Evolutionary conservation across 30 jellyfish, hydroid and myxozoan species (phyloP), one percentile per base, ranked within the genome.

Genomic region (Turritopsis dohrnii): DNA sequence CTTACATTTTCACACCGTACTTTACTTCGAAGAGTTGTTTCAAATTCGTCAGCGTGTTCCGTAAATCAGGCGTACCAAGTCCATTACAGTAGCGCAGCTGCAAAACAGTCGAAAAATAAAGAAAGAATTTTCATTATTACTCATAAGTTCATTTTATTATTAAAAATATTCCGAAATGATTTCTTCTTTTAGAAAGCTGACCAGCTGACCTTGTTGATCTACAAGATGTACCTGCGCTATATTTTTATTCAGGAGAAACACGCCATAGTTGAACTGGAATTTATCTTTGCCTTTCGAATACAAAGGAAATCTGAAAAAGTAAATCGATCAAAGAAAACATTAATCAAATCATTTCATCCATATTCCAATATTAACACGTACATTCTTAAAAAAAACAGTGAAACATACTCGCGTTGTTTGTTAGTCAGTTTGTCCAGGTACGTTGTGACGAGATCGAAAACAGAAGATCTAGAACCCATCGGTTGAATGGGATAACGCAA

Each of bases 381-480:
- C 9, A 0, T 27, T 0, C 9, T 23, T 52, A 86, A 79, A 28
- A 21, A 41, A 69, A 0, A 7, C 28, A 71, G 74, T 21, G 0
- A 13, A 17, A 0, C 99, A 41, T 89, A 94, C 99, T 94, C 99
- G 83, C 99, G 80, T 71, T 88, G 93, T 80, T 88, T 89, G 81
- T 89, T 97, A 16, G 96, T 69, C 21, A 94, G 88, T 72, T 88
- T 84, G 89, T 94, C 97, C 9, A 41, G 60, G 60, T 41, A 41
- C 13, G 60, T 41, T 20, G 95, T 94, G 76, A 94, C 95, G 74
- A 86, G 85, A 52, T 94, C 99, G 20, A 88, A 92, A 54, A 94
- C 95, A 18, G 97, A 72, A 22, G 99, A 94, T 16, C 97, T 89
- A 5, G 99, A 94, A 21, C 99, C 99, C 99, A 94, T 89, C 52